These are phyloP conservation scores for Dendrocopos noguchii DNA, from an alignment of 2,113 vertebrate genomes.

Conservation along the genomic window DNA sequence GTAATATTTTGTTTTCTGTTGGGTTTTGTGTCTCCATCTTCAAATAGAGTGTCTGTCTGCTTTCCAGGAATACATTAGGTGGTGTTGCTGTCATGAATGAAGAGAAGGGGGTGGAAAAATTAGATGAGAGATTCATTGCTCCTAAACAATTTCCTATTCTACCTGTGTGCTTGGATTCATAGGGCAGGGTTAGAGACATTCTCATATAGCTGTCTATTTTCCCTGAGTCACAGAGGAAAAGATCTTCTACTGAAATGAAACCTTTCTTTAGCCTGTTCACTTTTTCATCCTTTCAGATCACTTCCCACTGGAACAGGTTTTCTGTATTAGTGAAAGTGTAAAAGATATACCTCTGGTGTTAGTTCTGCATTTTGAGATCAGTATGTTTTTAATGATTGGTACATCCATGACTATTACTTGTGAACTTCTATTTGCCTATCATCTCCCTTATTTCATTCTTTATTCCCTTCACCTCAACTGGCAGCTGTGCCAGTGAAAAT, in stretches of 20 bases:
- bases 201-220: rapidly evolving
- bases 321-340: not conserved
- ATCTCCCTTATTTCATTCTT: not conserved
- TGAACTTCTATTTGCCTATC: not conserved
- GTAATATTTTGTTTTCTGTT: not conserved
- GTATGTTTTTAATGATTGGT: not conserved
- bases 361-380: not conserved
- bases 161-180: not conserved
- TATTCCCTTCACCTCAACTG: constrained; percentile 19
- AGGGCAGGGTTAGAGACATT: not conserved
- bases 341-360: not conserved
- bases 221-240: not conserved
- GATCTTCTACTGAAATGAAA: not conserved
- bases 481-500: constrained; percentile 2
- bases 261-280: not conserved
- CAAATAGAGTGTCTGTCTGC: not conserved
- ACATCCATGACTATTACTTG: not conserved
- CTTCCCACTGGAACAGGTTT: not conserved
- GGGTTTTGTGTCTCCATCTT: not conserved
- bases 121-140: rapidly evolving
- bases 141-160: not conserved
- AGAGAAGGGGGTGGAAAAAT: not conserved
- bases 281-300: not conserved
- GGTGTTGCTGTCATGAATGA: not conserved
- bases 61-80: not conserved